These are phyloP conservation scores for Sciurus vulgaris DNA, from an alignment of 2,797 vertebrate species.

Conservation along the genomic window DNA sequence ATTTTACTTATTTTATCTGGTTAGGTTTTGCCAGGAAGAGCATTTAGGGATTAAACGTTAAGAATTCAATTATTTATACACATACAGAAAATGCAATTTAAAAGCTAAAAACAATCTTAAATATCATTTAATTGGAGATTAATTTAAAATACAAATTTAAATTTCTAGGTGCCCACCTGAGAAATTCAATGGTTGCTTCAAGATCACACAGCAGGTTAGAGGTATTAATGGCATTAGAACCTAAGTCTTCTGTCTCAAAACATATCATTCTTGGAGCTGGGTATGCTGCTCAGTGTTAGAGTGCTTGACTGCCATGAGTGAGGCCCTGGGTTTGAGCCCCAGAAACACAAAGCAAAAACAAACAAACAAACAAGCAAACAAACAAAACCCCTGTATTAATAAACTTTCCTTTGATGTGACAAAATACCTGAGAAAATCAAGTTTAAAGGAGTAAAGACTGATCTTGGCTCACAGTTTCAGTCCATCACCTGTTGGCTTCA, in stretches of 20 bases:
- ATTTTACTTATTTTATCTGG: slow-evolving; percentile 86
- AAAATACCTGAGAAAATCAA: not conserved
- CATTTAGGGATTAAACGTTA: slow-evolving; percentile 33
- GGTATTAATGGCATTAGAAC: not conserved
- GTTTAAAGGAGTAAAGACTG: not conserved
- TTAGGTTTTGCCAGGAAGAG: slow-evolving; percentile 73
- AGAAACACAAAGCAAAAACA: not conserved
- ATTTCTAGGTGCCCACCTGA: not conserved
- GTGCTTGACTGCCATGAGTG: not conserved
- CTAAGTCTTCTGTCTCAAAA: not conserved
- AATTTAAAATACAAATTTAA: not conserved
- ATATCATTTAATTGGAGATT: not conserved
- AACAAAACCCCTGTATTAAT: not conserved
- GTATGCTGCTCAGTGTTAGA: not conserved
- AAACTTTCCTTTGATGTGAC: not conserved
- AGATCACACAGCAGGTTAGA: not conserved
- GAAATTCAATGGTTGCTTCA: not conserved
- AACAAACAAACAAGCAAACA: not conserved
- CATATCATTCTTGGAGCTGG: not conserved
- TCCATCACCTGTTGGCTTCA: no score
- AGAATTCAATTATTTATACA: not conserved
- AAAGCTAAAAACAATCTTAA: slow-evolving; percentile 48
- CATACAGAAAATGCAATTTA: slow-evolving; percentile 26
- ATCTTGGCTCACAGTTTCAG: not conserved
- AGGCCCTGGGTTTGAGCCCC: not conserved